These are phyloP conservation scores for Accipiter cooperii DNA, from an alignment of 2,113 vertebrate species.

Conservation along the genomic window DNA sequence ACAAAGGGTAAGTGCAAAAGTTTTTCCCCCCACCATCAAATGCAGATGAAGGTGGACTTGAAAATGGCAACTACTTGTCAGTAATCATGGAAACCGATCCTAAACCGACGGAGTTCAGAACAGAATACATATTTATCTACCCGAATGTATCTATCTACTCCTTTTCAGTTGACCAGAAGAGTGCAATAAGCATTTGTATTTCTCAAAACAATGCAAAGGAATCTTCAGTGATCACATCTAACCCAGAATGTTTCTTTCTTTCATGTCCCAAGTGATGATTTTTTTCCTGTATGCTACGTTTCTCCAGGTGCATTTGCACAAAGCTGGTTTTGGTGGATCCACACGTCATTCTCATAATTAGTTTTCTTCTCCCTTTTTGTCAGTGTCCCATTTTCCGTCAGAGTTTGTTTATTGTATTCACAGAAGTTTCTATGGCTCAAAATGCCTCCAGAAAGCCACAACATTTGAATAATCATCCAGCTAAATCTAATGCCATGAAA, in stretches of 20 bases:
- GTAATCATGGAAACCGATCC: not conserved
- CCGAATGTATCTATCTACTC: not conserved
- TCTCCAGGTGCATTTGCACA: not conserved
- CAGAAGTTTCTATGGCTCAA: not conserved
- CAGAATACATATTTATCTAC: not conserved
- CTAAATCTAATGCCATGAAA: not conserved
- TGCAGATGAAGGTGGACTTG: not conserved
- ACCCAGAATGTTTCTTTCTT: not conserved
- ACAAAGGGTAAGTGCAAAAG: not conserved
- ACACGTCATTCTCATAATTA: not conserved
- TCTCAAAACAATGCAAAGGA: not conserved
- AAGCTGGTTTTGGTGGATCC: not conserved
- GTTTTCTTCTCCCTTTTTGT: not conserved
- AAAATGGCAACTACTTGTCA: not conserved
- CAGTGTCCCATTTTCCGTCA: not conserved
- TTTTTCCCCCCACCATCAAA: not conserved
- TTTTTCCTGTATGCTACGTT: not conserved
- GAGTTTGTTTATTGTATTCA: not conserved
- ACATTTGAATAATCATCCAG: not conserved
- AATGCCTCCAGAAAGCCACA: not conserved
- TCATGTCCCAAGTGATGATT: not conserved
- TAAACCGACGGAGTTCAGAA: not conserved
- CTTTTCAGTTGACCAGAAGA: not conserved
- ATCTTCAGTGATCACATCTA: not conserved
- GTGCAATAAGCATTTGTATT: not conserved